Percentiles rank a stretch among this genome's conserved stretches.
These are phyloP conservation scores for Simalia tracyae DNA, from an alignment of 2,797 vertebrate genomes.

Conservation along the genomic window DNA sequence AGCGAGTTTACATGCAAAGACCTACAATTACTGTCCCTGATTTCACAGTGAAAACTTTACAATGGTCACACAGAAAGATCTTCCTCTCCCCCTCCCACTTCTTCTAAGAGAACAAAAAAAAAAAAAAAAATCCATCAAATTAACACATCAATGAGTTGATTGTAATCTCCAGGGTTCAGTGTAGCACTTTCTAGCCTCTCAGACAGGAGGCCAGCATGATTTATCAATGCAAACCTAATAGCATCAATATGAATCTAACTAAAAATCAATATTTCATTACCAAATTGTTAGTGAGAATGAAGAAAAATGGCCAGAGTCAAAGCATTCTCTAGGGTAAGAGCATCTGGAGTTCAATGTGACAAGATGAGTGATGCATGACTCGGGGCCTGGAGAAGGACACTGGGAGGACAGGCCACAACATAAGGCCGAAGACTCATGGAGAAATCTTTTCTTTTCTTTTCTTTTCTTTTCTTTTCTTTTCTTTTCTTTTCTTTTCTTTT, in stretches of 20 bases:
- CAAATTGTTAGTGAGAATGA: constrained; percentile 99
- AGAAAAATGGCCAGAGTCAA: constrained; percentile 94
- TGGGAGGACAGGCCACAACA: constrained; percentile 91
- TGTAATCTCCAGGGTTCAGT: constrained; percentile 91
- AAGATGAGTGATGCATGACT: constrained; percentile 98
- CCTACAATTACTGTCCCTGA: constrained; percentile 70
- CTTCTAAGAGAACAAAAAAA: constrained; percentile 86
- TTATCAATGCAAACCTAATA: constrained; percentile 99
- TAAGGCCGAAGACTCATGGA: constrained; percentile 76
- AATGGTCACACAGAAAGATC: constrained; percentile 73
- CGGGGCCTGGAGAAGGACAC: constrained; percentile 93
- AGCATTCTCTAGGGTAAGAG: constrained; percentile 95
- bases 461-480: not conserved
- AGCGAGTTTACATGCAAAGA: constrained; percentile 49
- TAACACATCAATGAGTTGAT: constrained; percentile 99
- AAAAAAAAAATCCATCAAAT: constrained; percentile 92
- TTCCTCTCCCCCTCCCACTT: constrained; percentile 77
- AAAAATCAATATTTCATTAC: constrained; percentile 99
- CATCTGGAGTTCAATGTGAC: constrained; percentile 99
- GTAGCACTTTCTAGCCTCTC: constrained; percentile 83
- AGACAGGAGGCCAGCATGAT: constrained; percentile 90
- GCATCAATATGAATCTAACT: constrained; percentile 99
- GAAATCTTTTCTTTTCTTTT: constrained; percentile 59
- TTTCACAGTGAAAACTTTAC: constrained; percentile 78
- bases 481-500: not conserved